Percentiles rank a stretch among this genome's conserved stretches.
These are phyloP conservation scores for Heliconius erato DNA, from an alignment of 2,888 invertebrate genomes.

Conservation along the genomic window DNA sequence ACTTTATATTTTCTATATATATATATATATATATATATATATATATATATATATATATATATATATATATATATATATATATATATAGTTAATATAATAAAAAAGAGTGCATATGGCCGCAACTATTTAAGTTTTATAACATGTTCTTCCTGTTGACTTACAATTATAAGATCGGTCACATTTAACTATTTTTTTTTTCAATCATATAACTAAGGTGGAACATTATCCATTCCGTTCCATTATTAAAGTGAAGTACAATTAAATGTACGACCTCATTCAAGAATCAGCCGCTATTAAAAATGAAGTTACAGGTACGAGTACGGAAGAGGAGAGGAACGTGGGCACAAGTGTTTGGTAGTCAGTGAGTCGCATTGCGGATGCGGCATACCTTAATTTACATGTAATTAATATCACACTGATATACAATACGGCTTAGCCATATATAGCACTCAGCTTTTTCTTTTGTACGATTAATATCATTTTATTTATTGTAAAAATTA, in stretches of 20 bases:
- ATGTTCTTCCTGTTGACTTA: not conserved
- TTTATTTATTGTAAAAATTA: not conserved
- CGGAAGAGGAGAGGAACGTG: not conserved
- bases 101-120: no score
- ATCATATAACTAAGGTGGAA: not conserved
- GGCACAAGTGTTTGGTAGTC: conserved; percentile 22
- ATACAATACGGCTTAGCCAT: not conserved
- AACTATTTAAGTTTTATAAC: no score
- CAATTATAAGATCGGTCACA: not conserved
- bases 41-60: no score
- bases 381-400: conserved; percentile 18
- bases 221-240: not conserved
- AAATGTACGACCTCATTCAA: conserved; percentile 5
- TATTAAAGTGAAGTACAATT: conserved; percentile 10
- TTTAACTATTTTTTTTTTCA: not conserved
- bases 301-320: conserved; percentile 13
- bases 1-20: no score
- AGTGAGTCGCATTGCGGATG: conserved; percentile 32
- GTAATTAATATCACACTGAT: conserved; percentile 14
- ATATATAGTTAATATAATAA: no score
- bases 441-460: not conserved
- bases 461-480: not conserved
- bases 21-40: no score
- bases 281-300: conserved; percentile 2
- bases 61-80: no score